A percentile compares a stretch with the other conserved stretches of the same genome.
Conservation (phyloP, 2,797 vertebrate genomes). For the Syngnathus acus region DNA sequence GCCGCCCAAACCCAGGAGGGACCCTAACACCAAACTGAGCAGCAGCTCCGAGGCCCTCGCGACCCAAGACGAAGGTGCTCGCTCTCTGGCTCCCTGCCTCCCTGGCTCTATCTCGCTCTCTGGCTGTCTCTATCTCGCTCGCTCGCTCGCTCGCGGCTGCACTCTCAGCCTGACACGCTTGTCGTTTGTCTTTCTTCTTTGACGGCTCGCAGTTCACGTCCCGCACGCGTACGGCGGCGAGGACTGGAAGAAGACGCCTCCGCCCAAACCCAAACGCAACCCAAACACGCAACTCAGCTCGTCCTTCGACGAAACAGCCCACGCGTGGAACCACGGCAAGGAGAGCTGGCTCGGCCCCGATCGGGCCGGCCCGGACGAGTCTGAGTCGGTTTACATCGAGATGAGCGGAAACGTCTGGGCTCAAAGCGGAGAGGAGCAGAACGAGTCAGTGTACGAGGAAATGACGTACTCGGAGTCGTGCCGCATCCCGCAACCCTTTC, state of each 20-base stretch:
- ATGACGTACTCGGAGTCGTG: conserved; percentile 86
- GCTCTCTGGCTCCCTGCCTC: too few species aligned
- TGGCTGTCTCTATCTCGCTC: too few species aligned
- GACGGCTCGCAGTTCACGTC: not conserved
- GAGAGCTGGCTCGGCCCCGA: conserved; percentile 77
- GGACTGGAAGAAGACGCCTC: conserved; percentile 86
- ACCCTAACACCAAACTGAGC: conserved; percentile 93
- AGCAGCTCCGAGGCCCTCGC: conserved; percentile 89
- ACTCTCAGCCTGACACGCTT: too few species aligned
- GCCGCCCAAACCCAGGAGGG: conserved; percentile 89
- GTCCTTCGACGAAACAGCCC: conserved; percentile 85
- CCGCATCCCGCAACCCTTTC: conserved; percentile 90
- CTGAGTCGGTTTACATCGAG: conserved; percentile 95
- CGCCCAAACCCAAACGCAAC: conserved; percentile 92
- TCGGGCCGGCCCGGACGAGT: conserved; percentile 71
- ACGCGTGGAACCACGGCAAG: conserved; percentile 69
- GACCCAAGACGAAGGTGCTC: conserved; percentile 53
- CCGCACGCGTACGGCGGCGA: conserved; percentile 56
- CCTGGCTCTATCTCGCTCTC: too few species aligned
- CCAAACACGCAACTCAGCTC: conserved; percentile 97
- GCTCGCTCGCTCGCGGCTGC: too few species aligned
- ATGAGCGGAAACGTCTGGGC: conserved; percentile 90
- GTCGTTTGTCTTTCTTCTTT: too few species aligned
- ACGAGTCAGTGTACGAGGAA: conserved; percentile 92
- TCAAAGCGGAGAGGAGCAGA: conserved; percentile 77